Evolutionary conservation across 1,140 invertebrate species (phyloP).

Genomic region (Scaptomyza hsui): DNA sequence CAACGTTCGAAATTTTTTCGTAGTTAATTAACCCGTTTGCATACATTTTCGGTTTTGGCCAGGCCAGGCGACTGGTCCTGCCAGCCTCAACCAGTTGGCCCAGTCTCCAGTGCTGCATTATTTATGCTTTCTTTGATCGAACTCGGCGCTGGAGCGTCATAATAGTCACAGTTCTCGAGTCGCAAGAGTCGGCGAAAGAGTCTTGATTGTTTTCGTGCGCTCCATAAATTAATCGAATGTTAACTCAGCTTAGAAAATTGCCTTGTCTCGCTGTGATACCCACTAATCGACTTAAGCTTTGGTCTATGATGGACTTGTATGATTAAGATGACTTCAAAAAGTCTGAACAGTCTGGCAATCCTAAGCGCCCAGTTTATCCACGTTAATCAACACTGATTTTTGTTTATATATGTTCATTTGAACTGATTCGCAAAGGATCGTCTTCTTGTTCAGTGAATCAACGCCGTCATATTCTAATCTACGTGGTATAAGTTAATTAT

Average conservation of each 20-base stretch:
- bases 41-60: constrained; percentile 61
- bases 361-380: too few relatives aligned
- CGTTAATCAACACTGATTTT: too few relatives aligned
- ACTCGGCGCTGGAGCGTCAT: constrained; percentile 70
- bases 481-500: constrained; percentile 64
- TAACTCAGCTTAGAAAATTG: constrained; percentile 69
- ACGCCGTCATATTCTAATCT: neutral
- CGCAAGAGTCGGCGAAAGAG: constrained; percentile 3
- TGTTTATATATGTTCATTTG: neutral
- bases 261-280: constrained; percentile 23
- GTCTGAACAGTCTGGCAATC: too few relatives aligned
- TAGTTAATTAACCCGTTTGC: constrained; percentile 82
- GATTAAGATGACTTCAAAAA: too few relatives aligned
- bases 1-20: constrained; percentile 66
- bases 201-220: constrained; percentile 71
- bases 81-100: constrained; percentile 51
- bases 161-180: constrained; percentile 54
- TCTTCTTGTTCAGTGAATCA: too few relatives aligned
- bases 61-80: constrained; percentile 28
- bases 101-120: constrained; percentile 51
- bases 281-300: neutral
- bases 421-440: too few relatives aligned
- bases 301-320: too few relatives aligned
- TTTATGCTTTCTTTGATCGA: constrained; percentile 83
- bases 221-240: constrained; percentile 74